Conservation (phyloP, 2,113 vertebrate species). For the Tetraodon nigroviridis region DNA sequence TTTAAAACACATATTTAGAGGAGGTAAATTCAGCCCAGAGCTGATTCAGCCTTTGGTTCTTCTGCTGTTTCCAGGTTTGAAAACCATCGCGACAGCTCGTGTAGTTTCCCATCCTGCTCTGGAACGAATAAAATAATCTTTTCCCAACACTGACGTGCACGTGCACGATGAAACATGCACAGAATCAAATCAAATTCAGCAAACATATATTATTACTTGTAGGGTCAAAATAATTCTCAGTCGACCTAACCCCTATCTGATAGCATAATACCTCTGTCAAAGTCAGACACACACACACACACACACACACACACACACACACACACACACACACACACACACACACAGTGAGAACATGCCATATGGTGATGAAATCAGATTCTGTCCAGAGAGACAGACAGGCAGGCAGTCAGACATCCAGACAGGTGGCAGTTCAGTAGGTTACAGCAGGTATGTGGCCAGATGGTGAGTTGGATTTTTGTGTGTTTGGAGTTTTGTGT, state of each 20-base stretch:
- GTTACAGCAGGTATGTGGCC: slow-evolving; percentile 60
- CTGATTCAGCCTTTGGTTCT: too few relatives aligned
- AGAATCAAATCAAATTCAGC: slow-evolving; percentile 25
- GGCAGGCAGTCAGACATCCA: slow-evolving; percentile 36
- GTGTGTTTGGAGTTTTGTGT: slow-evolving; percentile 13
- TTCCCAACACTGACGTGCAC: too few relatives aligned
- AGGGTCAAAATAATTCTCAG: too few relatives aligned
- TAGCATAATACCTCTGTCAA: too few relatives aligned
- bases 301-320: slow-evolving; percentile 11
- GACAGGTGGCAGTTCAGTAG: slow-evolving; percentile 51
- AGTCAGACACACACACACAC: neutral
- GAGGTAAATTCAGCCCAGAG: too few relatives aligned
- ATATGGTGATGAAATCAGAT: slow-evolving; percentile 68
- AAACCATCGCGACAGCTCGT: too few relatives aligned
- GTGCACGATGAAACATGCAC: too few relatives aligned
- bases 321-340: slow-evolving; percentile 20
- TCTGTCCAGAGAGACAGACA: slow-evolving; percentile 53
- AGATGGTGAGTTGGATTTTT: slow-evolving; percentile 42
- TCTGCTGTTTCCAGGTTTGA: too few relatives aligned
- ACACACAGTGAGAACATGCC: slow-evolving; percentile 36
- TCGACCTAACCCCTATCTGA: too few relatives aligned
- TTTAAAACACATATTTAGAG: too few relatives aligned
- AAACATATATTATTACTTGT: neutral
- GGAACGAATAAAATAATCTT: too few relatives aligned
- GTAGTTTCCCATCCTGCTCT: too few relatives aligned